A percentile compares a stretch with the other conserved stretches of the same genome.
phyloP scores from a whole-genome alignment of 2,113 vertebrate species.

The Micromys minutus region DNA sequence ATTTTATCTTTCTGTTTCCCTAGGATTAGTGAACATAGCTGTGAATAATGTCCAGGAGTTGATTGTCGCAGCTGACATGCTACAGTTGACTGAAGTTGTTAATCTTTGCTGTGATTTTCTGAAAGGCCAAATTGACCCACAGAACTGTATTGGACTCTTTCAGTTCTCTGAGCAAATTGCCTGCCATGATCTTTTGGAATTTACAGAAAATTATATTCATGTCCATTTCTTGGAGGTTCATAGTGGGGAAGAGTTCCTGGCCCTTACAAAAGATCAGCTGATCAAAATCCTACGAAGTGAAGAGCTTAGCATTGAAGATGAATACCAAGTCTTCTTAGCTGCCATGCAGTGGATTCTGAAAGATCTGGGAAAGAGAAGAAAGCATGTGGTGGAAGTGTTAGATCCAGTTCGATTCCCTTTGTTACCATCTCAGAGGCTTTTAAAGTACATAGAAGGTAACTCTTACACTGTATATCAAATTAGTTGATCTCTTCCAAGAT shows the following conservation, averaged over 20 bases:
- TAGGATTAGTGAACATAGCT: conserved; percentile 91
- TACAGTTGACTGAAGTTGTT: conserved; percentile 95
- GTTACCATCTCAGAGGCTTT: conserved; percentile 93
- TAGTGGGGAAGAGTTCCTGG: conserved; percentile 91
- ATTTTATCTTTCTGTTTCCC: conserved; percentile 47
- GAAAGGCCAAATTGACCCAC: conserved; percentile 93
- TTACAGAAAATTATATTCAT: conserved; percentile 96
- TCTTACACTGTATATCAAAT: conserved; percentile 41
- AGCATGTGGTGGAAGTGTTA: conserved; percentile 94
- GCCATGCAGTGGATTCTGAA: conserved; percentile 97
- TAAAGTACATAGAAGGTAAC: conserved; percentile 97
- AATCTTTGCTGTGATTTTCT: conserved; percentile 95
- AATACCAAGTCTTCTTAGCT: conserved; percentile 96
- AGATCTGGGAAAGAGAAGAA: conserved; percentile 93
- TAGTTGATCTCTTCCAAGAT: neutral
- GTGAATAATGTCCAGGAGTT: conserved; percentile 96
- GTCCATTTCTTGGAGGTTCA: conserved; percentile 95
- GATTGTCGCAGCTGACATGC: conserved; percentile 97
- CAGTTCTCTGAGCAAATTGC: conserved; percentile 97
- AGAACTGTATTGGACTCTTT: conserved; percentile 96
- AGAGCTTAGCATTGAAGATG: conserved; percentile 96
- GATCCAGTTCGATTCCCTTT: conserved; percentile 95
- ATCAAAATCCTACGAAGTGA: conserved; percentile 94
- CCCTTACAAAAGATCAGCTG: conserved; percentile 93
- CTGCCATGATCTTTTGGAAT: conserved; percentile 93